These are phyloP conservation scores for Smittia sp. DNA, from an alignment of 2,888 invertebrate genomes.

Conservation along the genomic window DNA sequence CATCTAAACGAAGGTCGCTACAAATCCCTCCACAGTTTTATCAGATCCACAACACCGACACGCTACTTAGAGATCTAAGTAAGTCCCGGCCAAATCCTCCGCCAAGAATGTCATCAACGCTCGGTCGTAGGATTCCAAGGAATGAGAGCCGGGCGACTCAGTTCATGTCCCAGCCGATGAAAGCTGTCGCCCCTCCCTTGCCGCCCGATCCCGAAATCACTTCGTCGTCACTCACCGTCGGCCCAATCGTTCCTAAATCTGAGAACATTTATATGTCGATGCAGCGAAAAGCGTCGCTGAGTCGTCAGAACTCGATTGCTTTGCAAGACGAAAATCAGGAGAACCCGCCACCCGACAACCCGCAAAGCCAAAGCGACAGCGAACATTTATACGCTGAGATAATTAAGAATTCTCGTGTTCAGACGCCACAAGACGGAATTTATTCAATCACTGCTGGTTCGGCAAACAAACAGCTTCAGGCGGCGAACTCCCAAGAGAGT, in stretches of 20 bases:
- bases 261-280: conserved; percentile 45
- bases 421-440: conserved; percentile 35
- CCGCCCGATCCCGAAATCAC: conserved; percentile 56
- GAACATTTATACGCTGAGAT: conserved; percentile 36
- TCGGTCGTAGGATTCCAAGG: conserved; percentile 55
- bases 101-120: conserved; percentile 67
- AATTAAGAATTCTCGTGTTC: conserved; percentile 39
- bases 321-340: conserved; percentile 17
- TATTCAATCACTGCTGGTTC: conserved; percentile 29
- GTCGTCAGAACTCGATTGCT: conserved; percentile 43
- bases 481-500: conserved; percentile 29
- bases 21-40: conserved; percentile 58
- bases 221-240: conserved; percentile 58
- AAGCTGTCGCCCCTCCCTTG: conserved; percentile 55
- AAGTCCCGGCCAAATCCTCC: conserved; percentile 63
- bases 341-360: not conserved
- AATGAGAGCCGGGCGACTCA: conserved; percentile 48
- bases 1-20: conserved; percentile 52
- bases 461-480: conserved; percentile 5
- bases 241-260: conserved; percentile 56
- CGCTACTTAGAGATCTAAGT: conserved; percentile 44
- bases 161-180: conserved; percentile 53
- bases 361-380: not conserved
- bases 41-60: conserved; percentile 48
- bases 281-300: conserved; percentile 43